Evolutionary conservation across 2,113 vertebrate genomes (phyloP).

Genomic region (Asarcornis scutulata): DNA sequence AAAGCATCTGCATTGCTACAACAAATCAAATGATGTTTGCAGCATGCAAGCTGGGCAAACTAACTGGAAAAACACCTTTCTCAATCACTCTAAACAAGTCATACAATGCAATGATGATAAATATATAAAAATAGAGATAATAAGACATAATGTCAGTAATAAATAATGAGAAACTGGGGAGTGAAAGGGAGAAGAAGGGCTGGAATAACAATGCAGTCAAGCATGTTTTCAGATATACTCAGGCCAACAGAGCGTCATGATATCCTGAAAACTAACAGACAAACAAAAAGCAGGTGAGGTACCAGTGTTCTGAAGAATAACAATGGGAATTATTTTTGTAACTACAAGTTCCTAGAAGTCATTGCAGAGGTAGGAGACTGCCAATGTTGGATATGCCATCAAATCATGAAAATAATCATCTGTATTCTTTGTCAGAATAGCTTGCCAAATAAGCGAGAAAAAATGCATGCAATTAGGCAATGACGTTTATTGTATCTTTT

Average conservation of each 20-base stretch:
- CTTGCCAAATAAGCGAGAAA: too few relatives aligned
- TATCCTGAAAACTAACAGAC: neutral
- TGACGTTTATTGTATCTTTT: neutral
- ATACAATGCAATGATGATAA: fast-evolving
- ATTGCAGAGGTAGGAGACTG: neutral
- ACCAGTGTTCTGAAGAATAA: neutral
- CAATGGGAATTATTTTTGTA: neutral
- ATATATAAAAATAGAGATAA: neutral
- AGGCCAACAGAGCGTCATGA: fast-evolving
- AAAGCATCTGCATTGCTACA: neutral
- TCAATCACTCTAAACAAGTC: fast-evolving
- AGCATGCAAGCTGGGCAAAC: too few relatives aligned
- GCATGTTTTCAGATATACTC: neutral
- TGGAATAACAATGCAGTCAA: neutral
- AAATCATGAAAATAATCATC: neutral
- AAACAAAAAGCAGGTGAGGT: neutral
- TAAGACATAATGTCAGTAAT: neutral
- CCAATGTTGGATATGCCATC: neutral
- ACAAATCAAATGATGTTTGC: neutral
- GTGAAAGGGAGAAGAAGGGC: neutral
- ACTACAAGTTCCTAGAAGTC: neutral
- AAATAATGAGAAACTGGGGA: neutral
- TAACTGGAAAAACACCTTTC: neutral
- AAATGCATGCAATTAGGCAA: neutral
- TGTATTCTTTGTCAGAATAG: neutral